These are phyloP conservation scores for Eudorcas thomsonii DNA, from an alignment of 2,113 vertebrate genomes.

Conservation along the genomic window DNA sequence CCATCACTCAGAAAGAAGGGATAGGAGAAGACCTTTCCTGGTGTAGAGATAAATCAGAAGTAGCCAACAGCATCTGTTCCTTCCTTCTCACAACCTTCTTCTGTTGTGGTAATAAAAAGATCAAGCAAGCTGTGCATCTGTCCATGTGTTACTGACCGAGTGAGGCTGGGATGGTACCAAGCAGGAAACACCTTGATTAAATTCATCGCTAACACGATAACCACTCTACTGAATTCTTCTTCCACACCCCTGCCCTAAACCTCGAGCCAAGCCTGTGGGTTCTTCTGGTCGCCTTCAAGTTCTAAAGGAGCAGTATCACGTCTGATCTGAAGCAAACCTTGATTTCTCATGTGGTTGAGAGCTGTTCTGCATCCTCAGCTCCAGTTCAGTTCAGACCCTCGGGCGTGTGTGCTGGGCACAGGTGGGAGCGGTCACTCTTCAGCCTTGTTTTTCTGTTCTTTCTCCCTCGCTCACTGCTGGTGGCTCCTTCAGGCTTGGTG, in stretches of 20 bases:
- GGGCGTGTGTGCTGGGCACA: rapidly evolving
- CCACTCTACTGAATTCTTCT: background rate
- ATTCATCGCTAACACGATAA: background rate
- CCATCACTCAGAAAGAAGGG: background rate
- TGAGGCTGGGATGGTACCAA: background rate
- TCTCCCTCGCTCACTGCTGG: rapidly evolving
- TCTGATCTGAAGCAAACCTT: background rate
- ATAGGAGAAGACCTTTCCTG: background rate
- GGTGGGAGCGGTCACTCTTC: no score
- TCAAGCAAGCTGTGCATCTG: background rate
- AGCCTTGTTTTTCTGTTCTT: background rate
- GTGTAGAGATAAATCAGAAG: background rate
- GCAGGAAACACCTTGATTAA: background rate
- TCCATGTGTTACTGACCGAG: background rate
- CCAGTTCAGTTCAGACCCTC: background rate
- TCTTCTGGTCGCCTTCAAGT: background rate
- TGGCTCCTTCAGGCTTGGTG: background rate
- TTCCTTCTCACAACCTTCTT: background rate
- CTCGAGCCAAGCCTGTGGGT: background rate
- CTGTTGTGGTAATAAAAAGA: background rate
- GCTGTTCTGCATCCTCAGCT: background rate
- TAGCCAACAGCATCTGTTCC: background rate
- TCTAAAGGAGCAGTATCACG: background rate
- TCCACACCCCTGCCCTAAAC: background rate
- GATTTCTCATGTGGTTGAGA: background rate